Evolutionary conservation across 2,797 vertebrate species (phyloP), one percentile per base, ranked within the genome.

Genomic region (Muscicapa striata): DNA sequence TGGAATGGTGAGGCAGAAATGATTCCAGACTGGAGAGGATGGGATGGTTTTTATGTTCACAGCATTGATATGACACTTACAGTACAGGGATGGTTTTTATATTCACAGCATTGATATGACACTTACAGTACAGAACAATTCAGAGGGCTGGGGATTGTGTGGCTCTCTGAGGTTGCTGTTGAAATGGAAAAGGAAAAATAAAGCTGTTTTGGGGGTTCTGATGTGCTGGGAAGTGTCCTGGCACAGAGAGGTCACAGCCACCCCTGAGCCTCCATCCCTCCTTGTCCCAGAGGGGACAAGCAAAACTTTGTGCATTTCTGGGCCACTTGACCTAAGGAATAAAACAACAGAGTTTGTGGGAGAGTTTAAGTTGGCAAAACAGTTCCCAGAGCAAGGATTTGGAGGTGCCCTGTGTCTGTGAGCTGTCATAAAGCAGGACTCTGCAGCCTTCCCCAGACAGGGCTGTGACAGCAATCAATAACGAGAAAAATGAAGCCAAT

Each of bases 381-480:
- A 57, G 66, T 62, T 76, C 51, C 87, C 87, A 13, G 66, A 78
- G 69, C 22, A 72, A 49, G 74, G 68, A 46, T 26, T 16, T 32
- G 57, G 83, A 59, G 76, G 45, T 32, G 12, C 0, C 1, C 4
- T 73, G 48, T 69, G 82, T 62, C 52, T 80, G 29, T 26, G 72
- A 85, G 72, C 79, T 83, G 87, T 63, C 95, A 79, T 91, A 95
- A 94, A 93, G 9, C 66, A 83, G 78, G 82, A 4, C 27, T 78
- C 66, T 45, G 51, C 22, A 24, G 72, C 67, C 26, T 81, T 84
- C 80, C 69, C 80, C 70, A 84, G 89, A 76, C 91, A 88, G 79
- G 66, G 30, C n/a, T 59, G 34, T 69, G 93, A 73, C 85, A 96
- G 90, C 90, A 94, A 95, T 93, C 94, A 96, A 88, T 91, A 94